phyloP scores from a whole-genome alignment of 2,888 invertebrate genomes.

The Drosophila koepferae region DNA sequence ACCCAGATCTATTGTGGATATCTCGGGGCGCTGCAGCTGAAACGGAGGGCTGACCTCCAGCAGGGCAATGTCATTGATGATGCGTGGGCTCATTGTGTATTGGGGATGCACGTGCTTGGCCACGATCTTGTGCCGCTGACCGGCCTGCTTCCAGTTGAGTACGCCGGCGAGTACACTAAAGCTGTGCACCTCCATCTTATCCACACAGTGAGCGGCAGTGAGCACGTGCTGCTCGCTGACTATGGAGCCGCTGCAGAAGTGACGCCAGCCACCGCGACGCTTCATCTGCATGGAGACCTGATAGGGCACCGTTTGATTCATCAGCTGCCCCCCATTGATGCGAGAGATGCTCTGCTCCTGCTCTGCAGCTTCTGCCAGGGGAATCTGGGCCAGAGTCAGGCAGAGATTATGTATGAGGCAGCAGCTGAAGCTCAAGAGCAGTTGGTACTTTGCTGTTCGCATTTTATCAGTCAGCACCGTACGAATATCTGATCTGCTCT shows the following conservation, averaged over 20 bases:
- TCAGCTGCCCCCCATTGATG: constrained; percentile 77
- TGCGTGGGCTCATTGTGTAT: constrained; percentile 62
- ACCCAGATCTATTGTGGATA: constrained; percentile 68
- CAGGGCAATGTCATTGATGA: constrained; percentile 82
- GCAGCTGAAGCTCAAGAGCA: neutral
- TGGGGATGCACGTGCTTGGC: constrained; percentile 78
- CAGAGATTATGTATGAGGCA: constrained; percentile 4
- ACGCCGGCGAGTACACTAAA: constrained; percentile 77
- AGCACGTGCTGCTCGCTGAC: constrained; percentile 79
- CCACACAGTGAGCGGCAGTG: constrained; percentile 84
- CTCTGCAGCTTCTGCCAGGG: neutral
- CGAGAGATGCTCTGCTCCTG: constrained; percentile 28
- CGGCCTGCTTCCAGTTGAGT: constrained; percentile 72
- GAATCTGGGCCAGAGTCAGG: neutral
- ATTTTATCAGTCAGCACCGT: constrained; percentile 17
- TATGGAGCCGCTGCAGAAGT: constrained; percentile 84
- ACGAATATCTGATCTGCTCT: constrained; percentile 7
- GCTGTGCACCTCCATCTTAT: constrained; percentile 58
- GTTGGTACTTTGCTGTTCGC: constrained; percentile 15
- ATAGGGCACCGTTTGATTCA: constrained; percentile 79
- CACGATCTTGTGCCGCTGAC: constrained; percentile 71
- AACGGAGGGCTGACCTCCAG: constrained; percentile 79
- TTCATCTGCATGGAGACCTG: constrained; percentile 82
- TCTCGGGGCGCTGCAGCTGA: constrained; percentile 57
- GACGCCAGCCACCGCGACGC: constrained; percentile 76